Evolutionary conservation across 2,888 invertebrate species (phyloP), one percentile per base, ranked within the genome.

Genomic region (Petrolisthes cinctipes): DNA sequence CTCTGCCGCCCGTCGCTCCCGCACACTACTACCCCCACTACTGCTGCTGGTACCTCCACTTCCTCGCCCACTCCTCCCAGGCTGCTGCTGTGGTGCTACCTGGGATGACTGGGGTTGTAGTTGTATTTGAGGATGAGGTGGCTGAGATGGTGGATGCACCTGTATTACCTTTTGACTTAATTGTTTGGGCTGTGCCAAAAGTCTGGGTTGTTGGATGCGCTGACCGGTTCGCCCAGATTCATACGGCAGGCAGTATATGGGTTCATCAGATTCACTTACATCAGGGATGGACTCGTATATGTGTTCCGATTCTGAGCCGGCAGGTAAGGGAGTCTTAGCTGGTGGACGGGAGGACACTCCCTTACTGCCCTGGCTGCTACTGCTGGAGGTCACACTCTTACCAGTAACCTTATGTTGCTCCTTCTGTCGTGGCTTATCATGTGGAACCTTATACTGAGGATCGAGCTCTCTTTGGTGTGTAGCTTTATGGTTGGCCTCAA

Each of bases 201-300:
- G 11, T 57, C 80, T 81, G 3, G 73, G 85, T 14, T 81, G 84
- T 14, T 78, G 84, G 20, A 56, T 73, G 54, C 87, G 84, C 17
- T 78, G 82, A 11, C 73, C 82, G 4, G 81, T 83, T 57, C 56
- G 57, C 11, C 89, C 89, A 9, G 90, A 92, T 90, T 95, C 95
- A 92, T 95, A 95, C 0, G 95, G 95, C 66, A 94, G 94, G 78
- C 95, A 95, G 91, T 95, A 95, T 82, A 95, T 94, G 1, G 95
- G 95, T 91, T 95, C 95, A 1, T 94, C 94, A 3, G 94, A 94
- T 91, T 95, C 95, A 17, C 87, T 90, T 5, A 85, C 88, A 68
- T 91, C 91, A 1, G 95, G 95, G 91, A 95, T 95, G 4, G 95
- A 95, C 92, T 95, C 95, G 91, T 95, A 95, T 86, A 95, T 95